Base-by-base conservation (phyloP, 2,888 invertebrate species). In the Iselma pallidipennis region DNA sequence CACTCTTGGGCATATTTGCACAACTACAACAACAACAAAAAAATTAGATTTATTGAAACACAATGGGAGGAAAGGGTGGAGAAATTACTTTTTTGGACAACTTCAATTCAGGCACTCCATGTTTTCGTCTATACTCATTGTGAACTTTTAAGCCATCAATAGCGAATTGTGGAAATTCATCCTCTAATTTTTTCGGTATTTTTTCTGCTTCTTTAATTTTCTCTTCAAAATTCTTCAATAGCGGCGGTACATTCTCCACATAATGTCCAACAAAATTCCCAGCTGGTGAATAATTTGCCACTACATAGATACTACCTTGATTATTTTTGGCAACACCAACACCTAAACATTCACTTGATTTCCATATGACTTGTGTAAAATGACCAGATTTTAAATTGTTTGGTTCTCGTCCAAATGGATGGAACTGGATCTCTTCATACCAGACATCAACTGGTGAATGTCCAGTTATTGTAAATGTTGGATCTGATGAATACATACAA, bases 201-300 rank as follows among this genome's bases (percentile, higher is more conserved):
- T 71, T 54, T 4, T 73, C 64, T 37, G 59, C 55, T 56, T 59
- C 49, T 10, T 59, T 50, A n/a, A 14, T 51, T 56, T 33, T 49
- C 23, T 7, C 31, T 6, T 51, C 25, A 6, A 26, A 28, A 14
- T n/a, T 9, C 25, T 80, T 81, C 54, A 86, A 81, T 16, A 74
- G 67, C 31, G 90, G 88, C 12, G 86, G 88, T 10, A 94, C 93
- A 78, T 93, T 92, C 25, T 85, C 86, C 14, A 86, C 83, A 74
- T 90, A 94, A 73, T 89, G 87, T 1, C 91, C 91, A 48, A 89
- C 84, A 68, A 91, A 89, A 80, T 97, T 97, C 2, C 96, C 97
- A 0, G 96, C 91, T 0, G 97, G 97, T 72, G 87, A 87, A 79
- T 97, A 97, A 80, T 95, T 92, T 31, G 92, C 94, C 0, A 97